A percentile compares a stretch with the other conserved stretches of the same genome.
Conservation (phyloP, 2,113 vertebrate genomes). For the Loxodonta africana region DNA sequence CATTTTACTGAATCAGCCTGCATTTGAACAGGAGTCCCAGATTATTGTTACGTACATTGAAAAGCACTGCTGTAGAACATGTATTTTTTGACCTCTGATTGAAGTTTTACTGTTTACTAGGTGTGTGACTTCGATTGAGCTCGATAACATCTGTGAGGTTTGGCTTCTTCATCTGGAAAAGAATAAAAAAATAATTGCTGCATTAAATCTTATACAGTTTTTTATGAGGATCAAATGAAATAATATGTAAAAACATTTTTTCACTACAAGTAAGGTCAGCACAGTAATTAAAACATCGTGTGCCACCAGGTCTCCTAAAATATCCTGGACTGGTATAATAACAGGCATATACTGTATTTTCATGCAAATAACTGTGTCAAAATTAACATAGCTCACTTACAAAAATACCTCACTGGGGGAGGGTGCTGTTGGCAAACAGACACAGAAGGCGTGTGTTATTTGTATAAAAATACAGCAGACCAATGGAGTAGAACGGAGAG, state of each 20-base stretch:
- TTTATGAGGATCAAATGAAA: neutral
- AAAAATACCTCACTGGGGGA: no score
- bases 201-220: neutral
- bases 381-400: no score
- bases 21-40: neutral
- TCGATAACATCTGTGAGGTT: neutral
- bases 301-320: no score
- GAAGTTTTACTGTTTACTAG: neutral
- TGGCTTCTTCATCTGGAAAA: conserved; percentile 14
- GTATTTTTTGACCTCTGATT: neutral
- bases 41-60: neutral
- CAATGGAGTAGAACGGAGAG: no score
- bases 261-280: neutral
- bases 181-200: conserved; percentile 29
- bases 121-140: neutral
- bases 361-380: no score
- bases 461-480: no score
- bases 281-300: no score
- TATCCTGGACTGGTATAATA: no score
- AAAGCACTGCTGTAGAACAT: neutral
- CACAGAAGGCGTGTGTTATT: no score
- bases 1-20: neutral
- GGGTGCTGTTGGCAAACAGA: no score
- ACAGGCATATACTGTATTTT: no score
- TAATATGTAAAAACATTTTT: conserved; percentile 17